Evolutionary conservation across 1,140 invertebrate species (phyloP).

Genomic region (Rhizoglyphus robini): DNA sequence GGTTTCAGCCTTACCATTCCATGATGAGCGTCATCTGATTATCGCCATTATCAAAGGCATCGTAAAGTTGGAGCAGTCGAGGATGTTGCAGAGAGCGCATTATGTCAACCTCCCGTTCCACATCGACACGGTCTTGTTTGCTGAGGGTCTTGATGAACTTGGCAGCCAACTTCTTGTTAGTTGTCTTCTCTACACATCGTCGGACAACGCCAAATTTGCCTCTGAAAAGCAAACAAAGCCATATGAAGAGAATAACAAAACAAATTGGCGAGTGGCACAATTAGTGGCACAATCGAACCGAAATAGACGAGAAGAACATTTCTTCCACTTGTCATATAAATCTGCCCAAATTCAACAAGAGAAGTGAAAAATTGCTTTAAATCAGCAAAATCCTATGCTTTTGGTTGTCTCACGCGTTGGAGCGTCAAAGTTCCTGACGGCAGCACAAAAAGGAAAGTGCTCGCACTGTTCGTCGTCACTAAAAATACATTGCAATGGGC

Average conservation of each 20-base stretch:
- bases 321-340: too few species aligned
- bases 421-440: too few species aligned
- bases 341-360: too few species aligned
- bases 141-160: conserved; percentile 76
- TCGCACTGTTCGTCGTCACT: too few species aligned
- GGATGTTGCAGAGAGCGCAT: conserved; percentile 88
- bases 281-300: too few species aligned
- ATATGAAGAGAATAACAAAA: neutral
- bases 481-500: too few species aligned
- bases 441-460: too few species aligned
- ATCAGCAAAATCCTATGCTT: too few species aligned
- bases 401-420: too few species aligned
- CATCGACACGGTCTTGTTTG: conserved; percentile 72
- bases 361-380: too few species aligned
- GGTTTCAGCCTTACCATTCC: conserved; percentile 92
- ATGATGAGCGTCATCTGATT: conserved; percentile 86
- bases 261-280: neutral
- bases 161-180: conserved; percentile 66
- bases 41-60: conserved; percentile 72
- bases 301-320: too few species aligned
- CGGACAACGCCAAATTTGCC: conserved; percentile 98
- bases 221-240: conserved; percentile 36
- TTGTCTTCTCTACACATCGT: conserved; percentile 67
- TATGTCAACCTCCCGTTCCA: conserved; percentile 88
- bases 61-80: conserved; percentile 83